Percentiles rank a stretch among this genome's conserved stretches.
Evolutionary conservation across 2,797 vertebrate species (phyloP).

Genomic region (Mormyrus proboscirostris): DNA sequence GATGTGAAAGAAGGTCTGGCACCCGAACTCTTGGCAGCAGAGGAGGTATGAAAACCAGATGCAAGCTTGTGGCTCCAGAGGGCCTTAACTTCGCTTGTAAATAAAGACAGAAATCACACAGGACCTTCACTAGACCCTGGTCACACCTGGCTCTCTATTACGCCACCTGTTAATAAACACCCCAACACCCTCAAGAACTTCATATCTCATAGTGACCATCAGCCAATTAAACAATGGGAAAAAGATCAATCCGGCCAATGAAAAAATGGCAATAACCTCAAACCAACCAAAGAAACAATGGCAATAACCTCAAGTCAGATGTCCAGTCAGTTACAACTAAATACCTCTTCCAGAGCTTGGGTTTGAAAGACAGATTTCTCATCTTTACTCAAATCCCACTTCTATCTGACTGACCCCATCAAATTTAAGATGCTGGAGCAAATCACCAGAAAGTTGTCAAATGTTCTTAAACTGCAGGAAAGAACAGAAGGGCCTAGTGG

Average conservation of each 20-base stretch:
- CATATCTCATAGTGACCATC: conserved; percentile 21
- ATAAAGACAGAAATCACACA: conserved; percentile 20
- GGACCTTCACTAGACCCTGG: conserved; percentile 19
- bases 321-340: neutral
- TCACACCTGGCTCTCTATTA: conserved; percentile 43
- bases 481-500: neutral
- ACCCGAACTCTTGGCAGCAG: conserved; percentile 26
- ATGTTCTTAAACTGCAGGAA: neutral
- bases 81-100: conserved; percentile 22
- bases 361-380: neutral
- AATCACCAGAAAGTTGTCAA: neutral
- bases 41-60: conserved; percentile 40
- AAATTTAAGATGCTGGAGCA: neutral
- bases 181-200: neutral
- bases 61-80: conserved; percentile 29
- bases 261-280: neutral
- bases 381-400: neutral
- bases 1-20: conserved; percentile 31
- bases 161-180: conserved; percentile 18
- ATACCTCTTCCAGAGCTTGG: neutral
- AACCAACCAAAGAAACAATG: neutral
- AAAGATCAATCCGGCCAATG: conserved; percentile 22
- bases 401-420: neutral
- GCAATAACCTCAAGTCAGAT: neutral
- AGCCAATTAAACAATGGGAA: conserved; percentile 6